Evolutionary conservation across 2,113 vertebrate species (phyloP).

Genomic region (Tragelaphus scriptus): DNA sequence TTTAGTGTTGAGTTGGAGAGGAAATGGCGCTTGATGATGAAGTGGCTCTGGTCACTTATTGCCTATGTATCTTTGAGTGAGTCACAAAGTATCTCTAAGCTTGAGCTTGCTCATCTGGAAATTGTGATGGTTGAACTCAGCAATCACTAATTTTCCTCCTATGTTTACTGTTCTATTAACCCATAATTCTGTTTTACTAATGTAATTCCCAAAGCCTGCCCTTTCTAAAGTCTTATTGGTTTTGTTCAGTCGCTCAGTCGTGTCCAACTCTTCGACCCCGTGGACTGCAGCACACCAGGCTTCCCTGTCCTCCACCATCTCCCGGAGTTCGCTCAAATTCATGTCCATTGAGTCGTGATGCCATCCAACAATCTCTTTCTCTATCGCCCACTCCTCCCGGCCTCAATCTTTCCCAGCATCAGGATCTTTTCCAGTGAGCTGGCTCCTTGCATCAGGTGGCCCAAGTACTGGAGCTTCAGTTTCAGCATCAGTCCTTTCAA

Average conservation of each 20-base stretch:
- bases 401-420: neutral
- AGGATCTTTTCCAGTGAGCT: neutral
- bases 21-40: neutral
- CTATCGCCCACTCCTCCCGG: neutral
- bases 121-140: neutral
- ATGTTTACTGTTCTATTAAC: neutral
- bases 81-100: neutral
- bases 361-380: neutral
- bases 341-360: neutral
- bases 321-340: neutral
- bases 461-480: neutral
- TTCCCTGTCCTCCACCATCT: neutral
- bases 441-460: neutral
- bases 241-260: neutral
- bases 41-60: neutral
- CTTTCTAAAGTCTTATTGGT: neutral
- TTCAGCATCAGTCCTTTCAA: neutral
- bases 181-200: neutral
- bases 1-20: neutral
- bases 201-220: neutral
- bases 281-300: neutral
- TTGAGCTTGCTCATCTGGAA: conserved; percentile 40
- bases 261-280: neutral
- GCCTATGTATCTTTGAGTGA: neutral
- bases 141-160: neutral